These are phyloP conservation scores for Leucophenga montana DNA, from an alignment of 2,888 invertebrate species.

Conservation along the genomic window DNA sequence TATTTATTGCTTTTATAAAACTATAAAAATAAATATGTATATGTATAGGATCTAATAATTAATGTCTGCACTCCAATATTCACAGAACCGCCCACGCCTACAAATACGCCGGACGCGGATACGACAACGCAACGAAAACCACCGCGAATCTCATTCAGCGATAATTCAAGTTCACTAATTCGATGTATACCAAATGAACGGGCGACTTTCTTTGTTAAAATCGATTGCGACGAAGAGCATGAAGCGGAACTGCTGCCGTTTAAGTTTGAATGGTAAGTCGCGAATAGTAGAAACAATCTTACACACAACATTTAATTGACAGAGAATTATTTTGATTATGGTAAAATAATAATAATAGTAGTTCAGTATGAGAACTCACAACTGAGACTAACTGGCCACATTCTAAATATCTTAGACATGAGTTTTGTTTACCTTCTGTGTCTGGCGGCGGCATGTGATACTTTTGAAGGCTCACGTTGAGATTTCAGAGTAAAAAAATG, in stretches of 20 bases:
- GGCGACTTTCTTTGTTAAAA: constrained; percentile 72
- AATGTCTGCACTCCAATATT: constrained; percentile 37
- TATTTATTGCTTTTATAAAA: neutral
- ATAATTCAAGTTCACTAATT: constrained; percentile 71
- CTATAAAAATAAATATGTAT: neutral
- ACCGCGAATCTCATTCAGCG: constrained; percentile 69
- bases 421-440: constrained; percentile 17
- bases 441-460: constrained; percentile 19
- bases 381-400: no score
- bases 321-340: no score
- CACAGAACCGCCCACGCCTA: constrained; percentile 26
- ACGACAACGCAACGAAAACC: constrained; percentile 33
- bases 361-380: no score
- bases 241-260: constrained; percentile 68
- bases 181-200: constrained; percentile 71
- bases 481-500: neutral
- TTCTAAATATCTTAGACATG: neutral
- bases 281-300: no score
- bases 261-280: constrained; percentile 72
- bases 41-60: no score
- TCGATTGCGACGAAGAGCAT: constrained; percentile 69
- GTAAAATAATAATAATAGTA: no score
- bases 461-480: neutral
- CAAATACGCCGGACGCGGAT: constrained; percentile 7
- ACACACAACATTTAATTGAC: no score